Percentiles rank a stretch among this genome's conserved stretches.
phyloP scores from a whole-genome alignment of 2,888 invertebrate genomes.

The Drosophila mulleri region DNA sequence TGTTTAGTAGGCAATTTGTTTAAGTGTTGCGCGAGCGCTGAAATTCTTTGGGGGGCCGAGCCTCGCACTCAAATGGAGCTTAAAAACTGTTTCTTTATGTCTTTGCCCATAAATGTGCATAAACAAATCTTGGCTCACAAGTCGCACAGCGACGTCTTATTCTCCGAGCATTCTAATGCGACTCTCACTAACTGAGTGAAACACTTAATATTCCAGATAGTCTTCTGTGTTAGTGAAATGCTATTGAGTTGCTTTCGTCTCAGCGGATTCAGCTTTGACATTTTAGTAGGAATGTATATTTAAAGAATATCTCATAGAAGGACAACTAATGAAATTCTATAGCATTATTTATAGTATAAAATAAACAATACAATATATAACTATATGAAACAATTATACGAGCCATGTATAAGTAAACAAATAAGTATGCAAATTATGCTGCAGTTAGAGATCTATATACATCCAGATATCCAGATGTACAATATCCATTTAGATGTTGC shows the following conservation, averaged over 20 bases:
- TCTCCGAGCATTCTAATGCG: conserved; percentile 19
- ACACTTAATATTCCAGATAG: conserved; percentile 22
- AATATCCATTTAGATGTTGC: too few relatives aligned
- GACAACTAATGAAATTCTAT: not conserved
- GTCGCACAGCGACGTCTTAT: conserved; percentile 7
- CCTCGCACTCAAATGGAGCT: conserved; percentile 32
- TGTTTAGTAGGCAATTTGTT: conserved; percentile 74
- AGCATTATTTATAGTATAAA: too few relatives aligned
- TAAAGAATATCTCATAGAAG: not conserved
- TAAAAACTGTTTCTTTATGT: conserved; percentile 61
- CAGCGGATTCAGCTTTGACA: not conserved
- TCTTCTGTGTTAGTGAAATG: not conserved
- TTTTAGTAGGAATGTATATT: too few relatives aligned
- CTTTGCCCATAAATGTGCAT: conserved; percentile 54
- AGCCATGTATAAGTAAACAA: too few relatives aligned
- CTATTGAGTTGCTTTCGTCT: not conserved
- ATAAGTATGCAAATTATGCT: too few relatives aligned
- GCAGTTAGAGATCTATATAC: too few relatives aligned
- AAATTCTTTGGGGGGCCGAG: conserved; percentile 25
- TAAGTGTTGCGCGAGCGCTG: conserved; percentile 54
- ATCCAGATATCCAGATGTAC: too few relatives aligned
- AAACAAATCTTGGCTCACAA: conserved; percentile 46
- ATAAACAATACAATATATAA: too few relatives aligned
- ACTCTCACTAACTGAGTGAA: conserved; percentile 11
- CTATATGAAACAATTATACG: too few relatives aligned